These are phyloP conservation scores for Acronicta aceris DNA, from an alignment of 2,888 invertebrate genomes.

Conservation along the genomic window DNA sequence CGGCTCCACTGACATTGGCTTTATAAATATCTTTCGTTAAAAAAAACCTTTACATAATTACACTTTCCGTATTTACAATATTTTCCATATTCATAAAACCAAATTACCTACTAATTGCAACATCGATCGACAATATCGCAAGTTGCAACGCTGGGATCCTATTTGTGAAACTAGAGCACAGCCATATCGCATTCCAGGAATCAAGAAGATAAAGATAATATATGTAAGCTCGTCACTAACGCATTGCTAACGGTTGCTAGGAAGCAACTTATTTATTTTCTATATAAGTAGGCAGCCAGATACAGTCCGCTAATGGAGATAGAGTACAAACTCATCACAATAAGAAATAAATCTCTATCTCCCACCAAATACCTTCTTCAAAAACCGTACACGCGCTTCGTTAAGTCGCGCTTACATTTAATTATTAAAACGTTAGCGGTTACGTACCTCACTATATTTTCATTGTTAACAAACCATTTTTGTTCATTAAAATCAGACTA, in stretches of 20 bases:
- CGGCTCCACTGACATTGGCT: too few species aligned
- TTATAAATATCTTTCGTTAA: too few species aligned
- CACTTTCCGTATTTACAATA: too few species aligned
- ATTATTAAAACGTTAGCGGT: conserved; percentile 45
- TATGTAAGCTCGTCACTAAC: too few species aligned
- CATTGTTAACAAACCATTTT: conserved; percentile 52
- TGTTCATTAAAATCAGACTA: conserved; percentile 68
- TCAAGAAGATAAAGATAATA: background rate
- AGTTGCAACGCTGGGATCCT: background rate
- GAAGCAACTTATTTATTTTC: background rate
- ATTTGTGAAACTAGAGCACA: background rate
- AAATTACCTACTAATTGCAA: too few species aligned
- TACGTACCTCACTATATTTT: conserved; percentile 41
- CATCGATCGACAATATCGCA: too few species aligned
- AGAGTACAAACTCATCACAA: conserved; percentile 3
- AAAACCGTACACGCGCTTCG: conserved; percentile 14
- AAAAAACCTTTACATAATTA: too few species aligned
- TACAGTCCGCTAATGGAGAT: background rate
- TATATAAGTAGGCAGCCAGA: too few species aligned
- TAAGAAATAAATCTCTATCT: conserved; percentile 38
- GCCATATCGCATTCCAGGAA: background rate
- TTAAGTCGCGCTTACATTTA: conserved; percentile 31
- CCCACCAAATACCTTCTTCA: conserved; percentile 15
- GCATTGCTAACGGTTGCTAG: too few species aligned
- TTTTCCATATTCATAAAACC: too few species aligned